These are phyloP conservation scores for Pluvianellus socialis DNA, from an alignment of 2,113 vertebrate species.

Conservation along the genomic window DNA sequence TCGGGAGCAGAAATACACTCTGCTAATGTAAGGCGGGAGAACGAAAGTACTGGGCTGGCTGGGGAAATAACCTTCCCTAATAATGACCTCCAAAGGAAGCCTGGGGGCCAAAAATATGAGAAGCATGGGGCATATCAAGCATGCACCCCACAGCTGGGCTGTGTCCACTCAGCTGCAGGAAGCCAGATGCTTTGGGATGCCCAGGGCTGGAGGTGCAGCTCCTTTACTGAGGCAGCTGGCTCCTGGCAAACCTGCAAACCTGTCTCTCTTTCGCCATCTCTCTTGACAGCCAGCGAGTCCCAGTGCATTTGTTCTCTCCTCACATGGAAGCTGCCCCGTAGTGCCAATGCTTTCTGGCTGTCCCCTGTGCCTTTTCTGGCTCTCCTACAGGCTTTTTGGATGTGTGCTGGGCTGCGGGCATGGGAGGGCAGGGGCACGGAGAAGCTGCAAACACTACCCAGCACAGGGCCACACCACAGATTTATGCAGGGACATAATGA, in stretches of 20 bases:
- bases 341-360: neutral
- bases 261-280: neutral
- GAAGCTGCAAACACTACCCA: neutral
- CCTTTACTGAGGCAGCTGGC: accelerated
- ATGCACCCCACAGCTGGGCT: neutral
- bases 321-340: neutral
- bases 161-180: neutral
- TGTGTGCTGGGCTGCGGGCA: neutral
- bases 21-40: neutral
- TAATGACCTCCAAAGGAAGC: neutral
- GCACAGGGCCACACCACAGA: neutral
- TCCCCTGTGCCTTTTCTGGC: neutral
- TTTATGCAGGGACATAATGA: neutral
- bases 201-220: neutral
- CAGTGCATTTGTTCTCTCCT: neutral
- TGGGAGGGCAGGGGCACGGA: neutral
- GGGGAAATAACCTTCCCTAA: neutral
- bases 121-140: neutral
- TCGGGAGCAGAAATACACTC: neutral
- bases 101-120: neutral
- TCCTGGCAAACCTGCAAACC: neutral
- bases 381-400: neutral
- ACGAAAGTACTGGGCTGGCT: neutral
- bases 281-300: neutral
- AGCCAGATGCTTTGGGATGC: neutral